Evolutionary conservation across 2,113 vertebrate species (phyloP).

Genomic region (Peromyscus californicus): DNA sequence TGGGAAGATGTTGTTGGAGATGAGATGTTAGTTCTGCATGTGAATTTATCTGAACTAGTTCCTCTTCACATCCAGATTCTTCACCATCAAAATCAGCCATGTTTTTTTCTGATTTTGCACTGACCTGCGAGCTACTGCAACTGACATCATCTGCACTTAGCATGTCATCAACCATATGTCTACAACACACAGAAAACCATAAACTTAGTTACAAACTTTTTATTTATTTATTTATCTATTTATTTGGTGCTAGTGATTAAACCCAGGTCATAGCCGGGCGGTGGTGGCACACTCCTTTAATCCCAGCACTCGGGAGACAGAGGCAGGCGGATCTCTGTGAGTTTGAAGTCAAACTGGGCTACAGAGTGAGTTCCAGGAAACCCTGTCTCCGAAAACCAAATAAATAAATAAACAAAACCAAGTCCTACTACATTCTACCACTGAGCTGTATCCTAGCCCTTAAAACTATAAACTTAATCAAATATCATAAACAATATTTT

Average conservation of each 20-base stretch:
- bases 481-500: neutral
- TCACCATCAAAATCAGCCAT: slow-evolving; percentile 99
- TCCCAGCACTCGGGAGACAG: too few relatives aligned
- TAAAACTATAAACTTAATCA: neutral
- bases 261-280: neutral
- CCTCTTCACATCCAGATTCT: slow-evolving; percentile 99
- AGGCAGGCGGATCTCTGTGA: too few relatives aligned
- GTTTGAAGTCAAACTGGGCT: too few relatives aligned
- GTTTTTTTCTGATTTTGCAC: slow-evolving; percentile 99
- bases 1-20: slow-evolving; percentile 98
- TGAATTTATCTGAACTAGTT: slow-evolving; percentile 98
- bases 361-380: too few relatives aligned
- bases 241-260: neutral
- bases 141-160: slow-evolving; percentile 98
- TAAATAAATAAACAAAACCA: too few relatives aligned
- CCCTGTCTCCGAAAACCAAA: too few relatives aligned
- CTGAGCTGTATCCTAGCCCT: neutral
- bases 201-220: slow-evolving; percentile 39
- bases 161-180: slow-evolving; percentile 99
- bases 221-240: neutral
- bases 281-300: too few relatives aligned
- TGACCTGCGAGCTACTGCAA: slow-evolving; percentile 99
- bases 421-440: neutral
- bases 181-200: slow-evolving; percentile 83
- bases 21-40: slow-evolving; percentile 99